Evolutionary conservation across 2,888 invertebrate genomes (phyloP).

Genomic region (Mamestra brassicae): DNA sequence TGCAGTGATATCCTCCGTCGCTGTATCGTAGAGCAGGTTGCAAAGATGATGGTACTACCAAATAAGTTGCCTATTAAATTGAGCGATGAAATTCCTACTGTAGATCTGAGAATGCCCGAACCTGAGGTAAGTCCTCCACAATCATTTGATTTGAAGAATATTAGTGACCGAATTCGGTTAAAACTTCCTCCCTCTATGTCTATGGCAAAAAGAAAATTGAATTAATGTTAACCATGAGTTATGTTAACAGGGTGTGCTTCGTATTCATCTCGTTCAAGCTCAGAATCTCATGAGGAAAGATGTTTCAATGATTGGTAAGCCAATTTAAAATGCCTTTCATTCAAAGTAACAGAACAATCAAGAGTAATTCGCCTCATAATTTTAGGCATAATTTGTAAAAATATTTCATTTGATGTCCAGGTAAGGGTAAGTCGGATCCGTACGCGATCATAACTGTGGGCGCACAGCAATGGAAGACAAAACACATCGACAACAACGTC

Average conservation of each 20-base stretch:
- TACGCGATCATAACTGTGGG: slow-evolving; percentile 98
- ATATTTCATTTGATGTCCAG: slow-evolving; percentile 81
- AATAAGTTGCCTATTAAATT: slow-evolving; percentile 98
- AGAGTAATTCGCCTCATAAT: neutral
- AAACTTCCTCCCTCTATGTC: too few species aligned
- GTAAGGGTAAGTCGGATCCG: slow-evolving; percentile 99
- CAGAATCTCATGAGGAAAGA: slow-evolving; percentile 99
- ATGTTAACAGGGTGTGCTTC: slow-evolving; percentile 95
- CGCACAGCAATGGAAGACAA: slow-evolving; percentile 97
- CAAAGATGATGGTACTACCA: slow-evolving; percentile 98
- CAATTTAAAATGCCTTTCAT: neutral
- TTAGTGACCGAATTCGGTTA: too few species aligned
- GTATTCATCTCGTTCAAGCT: slow-evolving; percentile 98
- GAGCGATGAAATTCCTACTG: slow-evolving; percentile 95
- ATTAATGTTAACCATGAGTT: neutral
- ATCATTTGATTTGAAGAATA: slow-evolving; percentile 8
- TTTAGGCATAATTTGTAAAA: neutral
- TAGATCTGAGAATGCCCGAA: slow-evolving; percentile 96
- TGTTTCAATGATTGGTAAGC: slow-evolving; percentile 95
- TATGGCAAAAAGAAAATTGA: too few species aligned
- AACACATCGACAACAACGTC: slow-evolving; percentile 97
- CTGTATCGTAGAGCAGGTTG: slow-evolving; percentile 97
- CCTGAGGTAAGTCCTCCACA: slow-evolving; percentile 93
- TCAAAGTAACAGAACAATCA: neutral
- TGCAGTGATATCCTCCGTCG: slow-evolving; percentile 96